phyloP scores from a whole-genome alignment of 2,797 vertebrate species.

The Rhinichthys osculus region DNA sequence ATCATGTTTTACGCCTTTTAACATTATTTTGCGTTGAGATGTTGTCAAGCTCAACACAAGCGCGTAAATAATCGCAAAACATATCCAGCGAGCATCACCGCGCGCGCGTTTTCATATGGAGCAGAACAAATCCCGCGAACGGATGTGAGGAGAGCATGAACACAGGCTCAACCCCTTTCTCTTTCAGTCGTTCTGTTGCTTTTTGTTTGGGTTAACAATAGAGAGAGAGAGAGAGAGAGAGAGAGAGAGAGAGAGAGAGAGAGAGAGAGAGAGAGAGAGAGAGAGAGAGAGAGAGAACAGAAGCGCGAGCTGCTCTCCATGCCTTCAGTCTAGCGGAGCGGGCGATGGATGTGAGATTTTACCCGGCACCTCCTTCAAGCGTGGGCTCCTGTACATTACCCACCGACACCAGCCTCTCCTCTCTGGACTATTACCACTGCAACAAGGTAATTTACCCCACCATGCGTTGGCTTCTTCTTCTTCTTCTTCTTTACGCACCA shows the following conservation, averaged over 20 bases:
- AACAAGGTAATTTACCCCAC: constrained; percentile 88
- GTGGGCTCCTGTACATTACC: constrained; percentile 94
- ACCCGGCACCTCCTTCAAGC: constrained; percentile 93
- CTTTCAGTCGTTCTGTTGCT: constrained; percentile 70
- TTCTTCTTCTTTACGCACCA: constrained; percentile 21
- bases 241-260: constrained; percentile 41
- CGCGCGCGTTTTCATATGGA: constrained; percentile 61
- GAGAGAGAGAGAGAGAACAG: constrained; percentile 63
- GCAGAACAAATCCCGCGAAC: constrained; percentile 66
- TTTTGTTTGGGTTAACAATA: constrained; percentile 77
- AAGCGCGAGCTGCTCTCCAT: constrained; percentile 81
- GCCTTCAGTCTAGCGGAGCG: constrained; percentile 85
- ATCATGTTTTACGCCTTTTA: too few relatives aligned
- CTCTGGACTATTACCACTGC: constrained; percentile 97
- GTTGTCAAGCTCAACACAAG: neutral
- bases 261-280: constrained; percentile 51
- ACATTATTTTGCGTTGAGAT: neutral
- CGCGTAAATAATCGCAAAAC: neutral
- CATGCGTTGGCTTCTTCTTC: neutral
- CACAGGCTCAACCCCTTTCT: constrained; percentile 74
- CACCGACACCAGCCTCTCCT: constrained; percentile 89
- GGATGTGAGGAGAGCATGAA: constrained; percentile 75
- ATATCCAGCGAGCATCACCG: constrained; percentile 68
- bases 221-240: constrained; percentile 65
- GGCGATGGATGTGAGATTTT: constrained; percentile 99